Conservation (phyloP, 1,140 invertebrate genomes). For the Saccostrea echinata region DNA sequence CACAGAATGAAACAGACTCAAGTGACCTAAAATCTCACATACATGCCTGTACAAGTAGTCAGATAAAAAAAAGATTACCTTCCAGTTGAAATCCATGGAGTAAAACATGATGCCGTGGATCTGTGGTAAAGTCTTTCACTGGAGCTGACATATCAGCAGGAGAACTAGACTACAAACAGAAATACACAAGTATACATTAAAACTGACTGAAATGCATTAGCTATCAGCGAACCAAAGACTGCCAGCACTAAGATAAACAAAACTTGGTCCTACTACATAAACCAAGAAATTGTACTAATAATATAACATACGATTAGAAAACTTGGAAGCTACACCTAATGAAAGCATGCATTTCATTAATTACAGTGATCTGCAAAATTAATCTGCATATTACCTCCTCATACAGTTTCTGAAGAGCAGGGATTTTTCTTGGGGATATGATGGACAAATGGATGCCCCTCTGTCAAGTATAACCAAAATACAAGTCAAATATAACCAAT, state of each 20-base stretch:
- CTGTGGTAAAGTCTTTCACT: constrained; percentile 94
- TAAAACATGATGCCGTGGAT: constrained; percentile 90
- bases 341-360: too few relatives aligned
- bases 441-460: constrained; percentile 92
- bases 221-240: too few relatives aligned
- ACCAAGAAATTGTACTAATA: too few relatives aligned
- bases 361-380: too few relatives aligned
- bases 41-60: neutral
- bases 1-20: too few relatives aligned
- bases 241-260: too few relatives aligned
- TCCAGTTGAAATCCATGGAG: constrained; percentile 86
- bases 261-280: too few relatives aligned
- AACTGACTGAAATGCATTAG: too few relatives aligned
- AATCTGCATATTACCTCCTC: constrained; percentile 75
- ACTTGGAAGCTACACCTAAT: too few relatives aligned
- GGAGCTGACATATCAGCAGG: constrained; percentile 83
- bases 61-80: constrained; percentile 66
- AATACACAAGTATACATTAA: neutral
- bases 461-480: constrained; percentile 80
- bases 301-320: too few relatives aligned
- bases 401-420: constrained; percentile 81
- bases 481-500: too few relatives aligned
- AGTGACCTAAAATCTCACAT: too few relatives aligned
- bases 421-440: constrained; percentile 92
- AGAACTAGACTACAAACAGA: constrained; percentile 83